A percentile compares a stretch with the other conserved stretches of the same genome.
Conservation (phyloP, 2,888 invertebrate species). For the Sturmia bella region DNA sequence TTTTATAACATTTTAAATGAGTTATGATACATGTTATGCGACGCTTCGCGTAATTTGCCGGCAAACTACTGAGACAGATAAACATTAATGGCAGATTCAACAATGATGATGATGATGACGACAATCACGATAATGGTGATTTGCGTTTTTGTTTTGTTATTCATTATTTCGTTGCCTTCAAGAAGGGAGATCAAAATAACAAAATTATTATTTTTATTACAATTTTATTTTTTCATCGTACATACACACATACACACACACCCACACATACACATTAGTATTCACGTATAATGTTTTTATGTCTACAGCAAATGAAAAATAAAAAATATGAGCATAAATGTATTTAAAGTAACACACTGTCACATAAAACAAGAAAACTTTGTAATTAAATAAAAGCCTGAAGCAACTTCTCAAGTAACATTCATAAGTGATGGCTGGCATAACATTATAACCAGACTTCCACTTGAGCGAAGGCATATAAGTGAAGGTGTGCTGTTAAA, state of each 20-base stretch:
- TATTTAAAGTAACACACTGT: slow-evolving; percentile 1
- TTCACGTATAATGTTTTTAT: not conserved
- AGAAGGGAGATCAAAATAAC: slow-evolving; percentile 19
- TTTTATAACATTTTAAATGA: slow-evolving; percentile 28
- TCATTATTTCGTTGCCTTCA: not conserved
- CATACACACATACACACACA: no score
- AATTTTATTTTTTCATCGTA: slow-evolving; percentile 17
- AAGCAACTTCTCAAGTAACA: slow-evolving; percentile 31
- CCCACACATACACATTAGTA: no score
- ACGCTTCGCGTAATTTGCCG: slow-evolving; percentile 20
- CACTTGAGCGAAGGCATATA: not conserved
- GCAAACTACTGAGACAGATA: slow-evolving; percentile 8
- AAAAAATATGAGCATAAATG: slow-evolving; percentile 29
- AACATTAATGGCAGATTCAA: slow-evolving; percentile 2
- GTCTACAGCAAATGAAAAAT: not conserved
- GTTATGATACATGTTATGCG: slow-evolving; percentile 18
- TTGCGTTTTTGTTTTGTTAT: not conserved
- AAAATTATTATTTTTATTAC: slow-evolving; percentile 46
- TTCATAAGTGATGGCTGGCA: slow-evolving; percentile 9
- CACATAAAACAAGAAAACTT: slow-evolving; percentile 1
- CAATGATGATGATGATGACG: not conserved
- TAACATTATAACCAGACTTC: not conserved
- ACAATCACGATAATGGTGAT: slow-evolving; percentile 24
- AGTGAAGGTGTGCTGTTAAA: not conserved
- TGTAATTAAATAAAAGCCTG: slow-evolving; percentile 45